These are phyloP conservation scores for Blomia tropicalis DNA, from an alignment of 2,888 invertebrate genomes.

Conservation along the genomic window DNA sequence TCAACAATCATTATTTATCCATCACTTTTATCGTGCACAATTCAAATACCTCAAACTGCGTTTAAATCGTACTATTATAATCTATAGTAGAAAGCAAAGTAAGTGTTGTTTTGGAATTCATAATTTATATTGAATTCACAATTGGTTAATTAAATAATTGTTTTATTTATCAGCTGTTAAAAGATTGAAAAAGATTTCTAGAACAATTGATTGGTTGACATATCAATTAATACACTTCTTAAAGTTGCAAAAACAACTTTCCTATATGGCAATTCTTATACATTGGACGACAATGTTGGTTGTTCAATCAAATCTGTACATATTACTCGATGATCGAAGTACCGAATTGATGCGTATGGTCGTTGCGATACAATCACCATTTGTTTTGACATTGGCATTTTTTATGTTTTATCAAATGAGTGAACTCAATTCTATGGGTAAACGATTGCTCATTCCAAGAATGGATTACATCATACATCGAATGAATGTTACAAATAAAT, in stretches of 20 bases:
- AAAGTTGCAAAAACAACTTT: background rate
- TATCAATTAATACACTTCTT: background rate
- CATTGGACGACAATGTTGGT: background rate
- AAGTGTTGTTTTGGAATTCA: background rate
- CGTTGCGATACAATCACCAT: background rate
- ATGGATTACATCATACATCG: background rate
- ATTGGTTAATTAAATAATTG: too few relatives aligned
- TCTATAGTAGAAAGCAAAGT: background rate
- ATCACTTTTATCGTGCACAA: background rate
- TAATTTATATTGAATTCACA: background rate
- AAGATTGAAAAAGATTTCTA: background rate
- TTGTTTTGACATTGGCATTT: background rate
- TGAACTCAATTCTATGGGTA: background rate
- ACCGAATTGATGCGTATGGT: background rate
- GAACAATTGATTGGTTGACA: background rate
- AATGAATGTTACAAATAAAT: background rate
- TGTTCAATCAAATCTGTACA: background rate
- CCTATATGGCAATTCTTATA: background rate
- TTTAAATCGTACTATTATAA: background rate
- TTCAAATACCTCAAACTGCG: background rate
- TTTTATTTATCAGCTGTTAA: too few relatives aligned
- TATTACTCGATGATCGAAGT: background rate
- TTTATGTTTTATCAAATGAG: background rate
- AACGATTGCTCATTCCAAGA: background rate
- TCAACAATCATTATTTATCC: background rate